Evolutionary conservation across 35 echinoderm and acorn worm genomes (phyloP), one percentile per base, ranked within the genome.

Genomic region (Ptychodera flava): DNA sequence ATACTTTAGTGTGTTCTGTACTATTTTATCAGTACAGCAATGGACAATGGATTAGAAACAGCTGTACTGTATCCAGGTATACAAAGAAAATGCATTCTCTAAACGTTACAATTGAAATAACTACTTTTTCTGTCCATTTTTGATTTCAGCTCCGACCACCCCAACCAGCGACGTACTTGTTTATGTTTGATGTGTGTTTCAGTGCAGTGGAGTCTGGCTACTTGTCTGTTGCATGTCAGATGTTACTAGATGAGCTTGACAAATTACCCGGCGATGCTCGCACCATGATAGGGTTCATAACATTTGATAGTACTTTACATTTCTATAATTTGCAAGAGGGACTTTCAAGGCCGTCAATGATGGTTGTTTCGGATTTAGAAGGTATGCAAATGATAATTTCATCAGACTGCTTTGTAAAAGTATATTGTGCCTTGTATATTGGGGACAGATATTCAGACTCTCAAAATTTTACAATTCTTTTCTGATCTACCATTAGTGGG

Each of bases 241-340:
- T 85, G 10, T 78, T 99, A 16, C 32, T 99, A 22, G 96, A 99
- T 30, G 82, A 86, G 15, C 31, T 99, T 16, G 92, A 94, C 30
- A 92, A 90, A 36, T 90, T 99, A 83, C 96, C 96, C 16, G 96
- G 96, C 0, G 96, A 99, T 89, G 93, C 90, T 10, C 77, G 96
- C 0, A 99, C 96, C 0, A 81, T 94, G 90, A 89, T 99, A 33
- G 93, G 93, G 22, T 94, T 99, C 27, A 36, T 99, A 79, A 99
- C 92, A 29, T 99, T 88, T 78, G 96, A 99, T 79, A 99, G 87
- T 82, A 93, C 93, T n/a, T 84, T 99, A 77, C 96, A 99, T 85
- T 99, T 99, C 88, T 99, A 99, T 88, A 90, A 82, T 78, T 77
- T 99, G 32, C 92, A 91, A 82, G 96, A 99, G 78, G 96, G 96